These are phyloP conservation scores for Eudasyphora cyanicolor DNA, from an alignment of 2,888 invertebrate species.

Conservation along the genomic window DNA sequence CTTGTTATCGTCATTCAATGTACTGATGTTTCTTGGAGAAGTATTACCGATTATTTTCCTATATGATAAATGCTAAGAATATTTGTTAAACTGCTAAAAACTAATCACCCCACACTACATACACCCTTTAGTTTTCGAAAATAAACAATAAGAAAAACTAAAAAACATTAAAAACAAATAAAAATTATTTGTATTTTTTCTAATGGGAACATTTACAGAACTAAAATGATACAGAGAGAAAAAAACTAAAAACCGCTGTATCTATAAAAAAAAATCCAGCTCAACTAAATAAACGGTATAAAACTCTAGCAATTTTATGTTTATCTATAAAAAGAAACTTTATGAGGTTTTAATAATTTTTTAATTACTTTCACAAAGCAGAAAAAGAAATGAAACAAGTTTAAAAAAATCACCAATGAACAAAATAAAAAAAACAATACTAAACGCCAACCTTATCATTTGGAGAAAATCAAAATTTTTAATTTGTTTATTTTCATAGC, in stretches of 20 bases:
- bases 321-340: neutral
- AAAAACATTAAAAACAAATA: neutral
- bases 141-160: neutral
- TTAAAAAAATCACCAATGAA: conserved; percentile 52
- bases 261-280: neutral
- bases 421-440: conserved; percentile 38
- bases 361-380: conserved; percentile 1
- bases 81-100: too few relatives aligned
- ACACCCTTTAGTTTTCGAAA: too few relatives aligned
- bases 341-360: conserved; percentile 8
- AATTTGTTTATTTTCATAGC: conserved; percentile 37
- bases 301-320: neutral
- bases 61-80: too few relatives aligned
- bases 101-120: too few relatives aligned
- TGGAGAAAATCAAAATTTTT: conserved; percentile 33
- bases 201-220: neutral
- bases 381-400: conserved; percentile 14
- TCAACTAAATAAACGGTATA: neutral
- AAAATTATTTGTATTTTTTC: neutral
- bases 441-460: conserved; percentile 10
- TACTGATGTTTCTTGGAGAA: too few relatives aligned
- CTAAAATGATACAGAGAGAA: too few relatives aligned
- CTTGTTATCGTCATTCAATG: too few relatives aligned
- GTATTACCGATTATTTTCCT: too few relatives aligned
- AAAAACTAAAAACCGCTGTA: neutral